These are phyloP conservation scores for Halocaridina rubra DNA, from an alignment of 2,888 invertebrate species.

Conservation along the genomic window DNA sequence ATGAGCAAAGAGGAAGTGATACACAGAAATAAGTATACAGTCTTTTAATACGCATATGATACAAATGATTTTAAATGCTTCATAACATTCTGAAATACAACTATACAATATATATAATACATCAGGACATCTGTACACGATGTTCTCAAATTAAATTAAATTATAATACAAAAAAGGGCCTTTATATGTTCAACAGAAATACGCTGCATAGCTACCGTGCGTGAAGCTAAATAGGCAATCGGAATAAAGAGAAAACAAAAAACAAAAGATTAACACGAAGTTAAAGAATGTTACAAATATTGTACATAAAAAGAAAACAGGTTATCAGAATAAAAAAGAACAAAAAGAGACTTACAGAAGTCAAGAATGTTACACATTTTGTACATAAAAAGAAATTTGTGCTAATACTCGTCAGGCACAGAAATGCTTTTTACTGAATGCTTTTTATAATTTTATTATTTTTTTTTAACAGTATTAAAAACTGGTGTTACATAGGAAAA, in stretches of 20 bases:
- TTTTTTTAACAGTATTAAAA: no score
- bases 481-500: no score
- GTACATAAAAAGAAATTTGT: constrained; percentile 39
- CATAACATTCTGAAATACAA: constrained; percentile 50
- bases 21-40: constrained; percentile 35
- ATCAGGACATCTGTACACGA: constrained; percentile 47
- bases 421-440: no score
- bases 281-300: constrained; percentile 21
- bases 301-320: no score
- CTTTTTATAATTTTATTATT: no score
- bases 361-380: background rate
- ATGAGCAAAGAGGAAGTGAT: no score
- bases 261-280: no score
- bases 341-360: background rate
- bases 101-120: constrained; percentile 57
- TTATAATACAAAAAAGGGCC: constrained; percentile 26
- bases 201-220: constrained; percentile 44
- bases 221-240: constrained; percentile 45
- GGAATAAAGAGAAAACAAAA: no score
- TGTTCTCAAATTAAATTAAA: constrained; percentile 39
- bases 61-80: constrained; percentile 57
- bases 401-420: constrained; percentile 37
- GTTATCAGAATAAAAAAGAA: no score
- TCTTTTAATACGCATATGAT: constrained; percentile 52
- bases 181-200: background rate